phyloP scores from a whole-genome alignment of 2,888 invertebrate species.

The Penaeus monodon region DNA sequence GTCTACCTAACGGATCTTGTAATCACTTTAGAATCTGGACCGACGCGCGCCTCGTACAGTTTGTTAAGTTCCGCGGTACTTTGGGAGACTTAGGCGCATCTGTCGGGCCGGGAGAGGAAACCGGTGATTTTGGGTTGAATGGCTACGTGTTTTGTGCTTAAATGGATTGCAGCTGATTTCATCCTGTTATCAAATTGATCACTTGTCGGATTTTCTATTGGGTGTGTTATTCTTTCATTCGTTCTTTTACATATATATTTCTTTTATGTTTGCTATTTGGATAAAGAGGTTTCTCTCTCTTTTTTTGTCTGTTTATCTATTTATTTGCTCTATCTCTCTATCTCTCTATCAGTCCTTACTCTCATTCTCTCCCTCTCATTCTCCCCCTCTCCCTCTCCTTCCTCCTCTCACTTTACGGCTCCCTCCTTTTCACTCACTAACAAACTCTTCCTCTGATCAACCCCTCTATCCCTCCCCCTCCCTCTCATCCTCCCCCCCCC shows the following conservation, averaged over 20 bases:
- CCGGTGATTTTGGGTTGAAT: neutral
- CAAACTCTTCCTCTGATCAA: neutral
- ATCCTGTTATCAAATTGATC: too few species aligned
- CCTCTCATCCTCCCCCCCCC: neutral
- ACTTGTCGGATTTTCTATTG: too few species aligned
- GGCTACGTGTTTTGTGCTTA: too few species aligned
- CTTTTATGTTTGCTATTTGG: neutral
- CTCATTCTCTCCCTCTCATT: neutral
- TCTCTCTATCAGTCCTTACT: neutral
- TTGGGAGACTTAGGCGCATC: neutral
- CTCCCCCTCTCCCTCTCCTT: neutral
- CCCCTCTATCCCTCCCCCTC: neutral
- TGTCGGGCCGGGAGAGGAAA: neutral
- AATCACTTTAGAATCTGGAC: slow-evolving; percentile 31
- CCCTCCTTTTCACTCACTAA: neutral
- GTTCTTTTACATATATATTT: too few species aligned
- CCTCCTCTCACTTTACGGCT: neutral
- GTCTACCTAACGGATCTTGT: slow-evolving; percentile 27
- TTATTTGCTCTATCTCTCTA: neutral
- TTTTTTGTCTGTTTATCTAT: neutral
- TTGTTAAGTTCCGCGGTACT: neutral
- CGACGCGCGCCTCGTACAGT: neutral
- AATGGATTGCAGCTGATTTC: too few species aligned
- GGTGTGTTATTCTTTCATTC: too few species aligned
- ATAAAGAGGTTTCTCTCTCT: too few species aligned